Conservation (phyloP, 2,113 vertebrate species). For the Phaethornis superciliosus region DNA sequence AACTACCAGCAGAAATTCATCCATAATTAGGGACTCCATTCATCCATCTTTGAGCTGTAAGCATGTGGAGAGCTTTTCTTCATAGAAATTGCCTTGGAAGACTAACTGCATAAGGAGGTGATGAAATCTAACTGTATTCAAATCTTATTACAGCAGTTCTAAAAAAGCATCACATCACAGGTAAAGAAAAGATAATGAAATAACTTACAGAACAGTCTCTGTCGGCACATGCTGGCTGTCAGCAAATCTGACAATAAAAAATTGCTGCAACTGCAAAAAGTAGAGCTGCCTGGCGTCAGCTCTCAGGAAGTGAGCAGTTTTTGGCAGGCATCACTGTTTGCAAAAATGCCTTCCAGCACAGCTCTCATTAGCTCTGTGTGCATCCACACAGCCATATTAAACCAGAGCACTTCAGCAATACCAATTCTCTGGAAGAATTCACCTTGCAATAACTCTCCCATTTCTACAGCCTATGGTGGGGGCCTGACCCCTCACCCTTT, state of each 20-base stretch:
- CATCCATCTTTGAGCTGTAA: background rate
- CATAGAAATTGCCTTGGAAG: background rate
- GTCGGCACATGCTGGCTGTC: background rate
- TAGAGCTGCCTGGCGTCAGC: background rate
- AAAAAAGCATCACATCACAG: background rate
- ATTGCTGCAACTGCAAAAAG: constrained; percentile 22
- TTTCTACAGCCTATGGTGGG: background rate
- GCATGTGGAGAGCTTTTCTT: background rate
- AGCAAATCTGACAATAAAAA: constrained; percentile 33
- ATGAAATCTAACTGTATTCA: background rate
- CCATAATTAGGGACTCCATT: background rate
- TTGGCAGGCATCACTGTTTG: constrained; percentile 15
- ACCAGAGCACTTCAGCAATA: background rate
- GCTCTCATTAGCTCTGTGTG: constrained; percentile 18
- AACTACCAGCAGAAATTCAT: background rate
- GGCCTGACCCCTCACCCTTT: background rate
- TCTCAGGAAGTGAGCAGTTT: background rate
- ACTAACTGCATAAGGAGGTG: background rate
- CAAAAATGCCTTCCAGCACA: constrained; percentile 27
- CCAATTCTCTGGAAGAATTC: background rate
- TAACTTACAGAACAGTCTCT: background rate
- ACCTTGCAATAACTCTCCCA: background rate
- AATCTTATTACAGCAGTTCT: background rate
- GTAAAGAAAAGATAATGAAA: constrained; percentile 13
- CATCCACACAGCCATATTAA: background rate